phyloP scores from a whole-genome alignment of 2,888 invertebrate genomes.

The Pimpla rufipes region DNA sequence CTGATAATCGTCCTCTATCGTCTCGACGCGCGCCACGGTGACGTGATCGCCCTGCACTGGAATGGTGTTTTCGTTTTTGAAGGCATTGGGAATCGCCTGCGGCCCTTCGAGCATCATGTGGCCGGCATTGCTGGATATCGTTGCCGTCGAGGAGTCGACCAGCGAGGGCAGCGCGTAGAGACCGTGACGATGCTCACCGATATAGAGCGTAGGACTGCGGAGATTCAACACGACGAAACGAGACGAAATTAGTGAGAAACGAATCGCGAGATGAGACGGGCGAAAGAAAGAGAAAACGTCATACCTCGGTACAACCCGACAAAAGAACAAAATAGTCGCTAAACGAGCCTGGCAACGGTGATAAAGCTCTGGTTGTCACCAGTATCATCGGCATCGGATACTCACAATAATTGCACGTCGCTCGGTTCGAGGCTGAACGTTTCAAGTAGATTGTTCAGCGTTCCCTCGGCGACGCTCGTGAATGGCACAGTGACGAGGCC shows the following conservation, averaged over 20 bases:
- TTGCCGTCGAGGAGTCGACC: slow-evolving; percentile 95
- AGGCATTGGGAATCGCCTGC: slow-evolving; percentile 77
- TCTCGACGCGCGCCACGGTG: slow-evolving; percentile 73
- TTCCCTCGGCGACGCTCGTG: slow-evolving; percentile 95
- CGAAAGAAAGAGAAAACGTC: neutral
- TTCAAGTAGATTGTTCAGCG: slow-evolving; percentile 88
- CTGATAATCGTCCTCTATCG: slow-evolving; percentile 75
- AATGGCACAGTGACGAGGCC: slow-evolving; percentile 95
- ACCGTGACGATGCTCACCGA: slow-evolving; percentile 95
- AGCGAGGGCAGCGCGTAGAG: slow-evolving; percentile 96
- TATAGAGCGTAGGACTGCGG: slow-evolving; percentile 95
- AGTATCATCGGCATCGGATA: slow-evolving; percentile 64
- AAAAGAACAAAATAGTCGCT: neutral
- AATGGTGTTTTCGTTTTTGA: slow-evolving; percentile 75
- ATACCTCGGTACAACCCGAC: neutral
- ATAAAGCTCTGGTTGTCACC: neutral
- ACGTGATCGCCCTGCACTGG: slow-evolving; percentile 74
- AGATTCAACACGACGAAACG: no score
- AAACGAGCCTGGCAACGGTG: neutral
- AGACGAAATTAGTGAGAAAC: neutral
- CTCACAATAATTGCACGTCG: slow-evolving; percentile 87
- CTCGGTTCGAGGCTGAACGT: slow-evolving; percentile 84
- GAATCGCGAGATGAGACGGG: no score
- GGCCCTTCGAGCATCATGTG: slow-evolving; percentile 93
- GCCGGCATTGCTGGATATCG: slow-evolving; percentile 91